Base-by-base conservation (phyloP, 2,888 invertebrate species). In the Neuroscelio doddi region DNA sequence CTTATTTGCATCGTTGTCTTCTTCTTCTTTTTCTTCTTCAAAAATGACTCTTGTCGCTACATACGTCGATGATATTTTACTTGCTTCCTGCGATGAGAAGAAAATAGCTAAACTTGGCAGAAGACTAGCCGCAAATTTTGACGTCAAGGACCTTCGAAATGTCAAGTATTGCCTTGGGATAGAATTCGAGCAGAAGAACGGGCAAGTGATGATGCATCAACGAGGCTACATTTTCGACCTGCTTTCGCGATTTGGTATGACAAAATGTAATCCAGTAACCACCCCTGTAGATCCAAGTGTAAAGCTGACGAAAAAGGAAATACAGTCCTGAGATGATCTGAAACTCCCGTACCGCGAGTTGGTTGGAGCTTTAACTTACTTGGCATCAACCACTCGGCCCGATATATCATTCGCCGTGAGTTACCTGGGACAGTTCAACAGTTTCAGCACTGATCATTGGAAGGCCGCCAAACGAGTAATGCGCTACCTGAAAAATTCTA, bases 331-430 rank as follows among this genome's bases (percentile, higher is more conserved):
- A 0, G 45, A 62, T 3, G 52, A 47, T 4, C 14, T 12, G 7
- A 46, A 41, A 24, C 9, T 41, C 1, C 62, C 61, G 7, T 63
- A 59, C 17, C 39, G 49, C 27, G 52, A 59, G 32, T 39, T 67
- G 36, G 34, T 67, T 5, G 67, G 67, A 12, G 34, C 56, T 0
- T 29, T 68, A 9, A 65, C 61, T 39, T 68, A 68, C 10, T 29
- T 63, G 3, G 55, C 58, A 3, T 47, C 56, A 14, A 41, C 45
- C 15, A 64, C 64, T 9, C 49, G 64, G 2, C 64, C 64, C 1
- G 64, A 58, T 26, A 68, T 68, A 3, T 17, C 64, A 16, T 51
- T 61, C 16, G 45, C 52, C 1, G 55, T 56, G 1, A 68, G 62
- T 27, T 47, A 38, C 26, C 41, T 69, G 9, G 61, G 57, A 15